Evolutionary conservation across 2,888 invertebrate species (phyloP), one percentile per base, ranked within the genome.

Genomic region (Lochmaea capreae): DNA sequence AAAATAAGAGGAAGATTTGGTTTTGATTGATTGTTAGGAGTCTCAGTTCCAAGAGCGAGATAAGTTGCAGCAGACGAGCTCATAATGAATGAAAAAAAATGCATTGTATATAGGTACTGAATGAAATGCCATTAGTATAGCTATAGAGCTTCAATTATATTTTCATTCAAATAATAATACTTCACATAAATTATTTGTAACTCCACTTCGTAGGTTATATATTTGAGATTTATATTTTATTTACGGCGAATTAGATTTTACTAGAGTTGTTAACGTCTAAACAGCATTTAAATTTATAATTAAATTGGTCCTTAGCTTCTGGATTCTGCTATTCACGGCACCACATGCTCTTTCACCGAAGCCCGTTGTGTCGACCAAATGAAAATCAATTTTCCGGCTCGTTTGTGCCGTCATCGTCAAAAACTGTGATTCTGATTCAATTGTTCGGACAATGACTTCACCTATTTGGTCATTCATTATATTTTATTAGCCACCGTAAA

Each of bases 371-470:
- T 63, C 43, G 42, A 63, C 43, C 14, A 11, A 16, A 63, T 63
- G 12, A 63, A 63, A 63, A 63, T 63, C 43, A 63, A 63, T 63
- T 63, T 63, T 43, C 62, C 18, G 12, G 62, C 62, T 22, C 43
- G 62, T 63, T 63, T 63, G 43, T 43, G 18, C 62, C 43, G 62
- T 63, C 62, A 43, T 43, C 43, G 43, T 63, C 39, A 18, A 63
- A 63, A 63, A 63, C 43, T 42, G 62, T 63, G 62, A 63, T 63
- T 63, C 62, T 63, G 16, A 42, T 63, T 63, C 22, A 63, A 63
- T 63, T 39, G 62, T 42, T 43, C 12, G 62, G 62, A 62, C 62
- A 18, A 42, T 63, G 43, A 42, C 62, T 63, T 63, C 33, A 14
- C 12, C 18, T 63, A 63, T 63, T 63, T 42, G 43, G 18, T 16